Evolutionary conservation across 2,888 invertebrate species (phyloP).

Genomic region (Ferrisia virgata): DNA sequence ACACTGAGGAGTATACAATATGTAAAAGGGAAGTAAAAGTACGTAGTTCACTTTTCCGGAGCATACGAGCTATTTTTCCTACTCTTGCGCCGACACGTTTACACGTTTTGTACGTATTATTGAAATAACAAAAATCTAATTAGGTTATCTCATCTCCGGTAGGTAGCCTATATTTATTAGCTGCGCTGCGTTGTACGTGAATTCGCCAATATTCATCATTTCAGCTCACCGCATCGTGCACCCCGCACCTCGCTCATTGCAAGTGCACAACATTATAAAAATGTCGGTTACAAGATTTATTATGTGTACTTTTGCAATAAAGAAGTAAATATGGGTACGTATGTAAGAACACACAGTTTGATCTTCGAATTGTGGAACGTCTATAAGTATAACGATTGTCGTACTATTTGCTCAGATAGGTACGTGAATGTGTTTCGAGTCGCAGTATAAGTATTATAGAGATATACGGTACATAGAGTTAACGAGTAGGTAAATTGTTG

Average conservation of each 20-base stretch:
- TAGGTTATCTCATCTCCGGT: conserved; percentile 14
- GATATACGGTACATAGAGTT: background rate
- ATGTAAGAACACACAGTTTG: too few relatives aligned
- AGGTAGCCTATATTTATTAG: background rate
- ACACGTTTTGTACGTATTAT: background rate
- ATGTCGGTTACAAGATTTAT: background rate
- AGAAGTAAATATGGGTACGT: too few relatives aligned
- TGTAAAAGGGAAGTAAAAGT: background rate
- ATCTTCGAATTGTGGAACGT: too few relatives aligned
- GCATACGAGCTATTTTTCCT: background rate
- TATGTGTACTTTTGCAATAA: background rate
- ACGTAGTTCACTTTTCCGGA: background rate
- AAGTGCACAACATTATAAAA: too few relatives aligned
- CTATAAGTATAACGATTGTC: too few relatives aligned
- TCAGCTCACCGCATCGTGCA: background rate
- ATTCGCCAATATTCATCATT: background rate
- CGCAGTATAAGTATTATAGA: too few relatives aligned
- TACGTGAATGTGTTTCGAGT: too few relatives aligned
- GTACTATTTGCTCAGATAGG: too few relatives aligned
- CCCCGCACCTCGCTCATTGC: too few relatives aligned
- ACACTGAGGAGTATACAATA: background rate
- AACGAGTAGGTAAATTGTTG: background rate
- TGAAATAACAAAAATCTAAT: background rate
- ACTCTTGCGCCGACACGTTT: background rate
- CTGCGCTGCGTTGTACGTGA: background rate